Percentiles rank a stretch among this genome's conserved stretches.
phyloP scores from a whole-genome alignment of 2,888 invertebrate genomes.

The Elegia similella region DNA sequence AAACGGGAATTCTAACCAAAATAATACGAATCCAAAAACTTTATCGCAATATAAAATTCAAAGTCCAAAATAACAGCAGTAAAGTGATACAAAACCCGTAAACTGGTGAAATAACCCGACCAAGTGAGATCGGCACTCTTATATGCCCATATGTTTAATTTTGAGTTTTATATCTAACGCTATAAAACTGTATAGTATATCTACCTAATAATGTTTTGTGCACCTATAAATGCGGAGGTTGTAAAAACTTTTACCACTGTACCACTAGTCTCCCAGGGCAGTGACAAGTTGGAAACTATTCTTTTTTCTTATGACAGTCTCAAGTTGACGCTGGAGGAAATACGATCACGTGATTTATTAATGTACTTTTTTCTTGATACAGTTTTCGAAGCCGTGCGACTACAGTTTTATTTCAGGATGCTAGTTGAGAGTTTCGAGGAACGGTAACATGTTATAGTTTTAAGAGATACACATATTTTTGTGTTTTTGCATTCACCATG shows the following conservation, averaged over 20 bases:
- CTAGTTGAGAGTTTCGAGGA: too few relatives aligned
- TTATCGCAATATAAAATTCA: not conserved
- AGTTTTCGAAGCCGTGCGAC: not conserved
- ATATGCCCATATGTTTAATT: slow-evolving; percentile 19
- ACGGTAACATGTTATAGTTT: too few relatives aligned
- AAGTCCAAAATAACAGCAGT: slow-evolving; percentile 6
- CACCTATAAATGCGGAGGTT: slow-evolving; percentile 11
- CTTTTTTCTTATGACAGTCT: not conserved
- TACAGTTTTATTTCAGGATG: not conserved
- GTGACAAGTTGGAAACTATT: not conserved
- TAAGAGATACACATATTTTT: too few relatives aligned
- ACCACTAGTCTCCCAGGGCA: not conserved
- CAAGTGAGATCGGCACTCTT: slow-evolving; percentile 5
- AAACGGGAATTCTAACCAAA: not conserved
- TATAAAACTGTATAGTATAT: slow-evolving; percentile 16
- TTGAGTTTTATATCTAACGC: slow-evolving; percentile 16
- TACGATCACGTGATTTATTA: not conserved
- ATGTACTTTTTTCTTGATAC: not conserved
- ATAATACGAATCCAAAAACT: not conserved
- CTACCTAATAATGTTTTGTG: slow-evolving; percentile 15
- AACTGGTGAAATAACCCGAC: slow-evolving; percentile 8
- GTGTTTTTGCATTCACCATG: too few relatives aligned
- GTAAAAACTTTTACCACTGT: slow-evolving; percentile 12
- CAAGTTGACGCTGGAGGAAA: not conserved
- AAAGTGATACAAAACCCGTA: slow-evolving; percentile 4